Evolutionary conservation across 2,113 vertebrate species (phyloP).

Genomic region (Urocolius indicus): DNA sequence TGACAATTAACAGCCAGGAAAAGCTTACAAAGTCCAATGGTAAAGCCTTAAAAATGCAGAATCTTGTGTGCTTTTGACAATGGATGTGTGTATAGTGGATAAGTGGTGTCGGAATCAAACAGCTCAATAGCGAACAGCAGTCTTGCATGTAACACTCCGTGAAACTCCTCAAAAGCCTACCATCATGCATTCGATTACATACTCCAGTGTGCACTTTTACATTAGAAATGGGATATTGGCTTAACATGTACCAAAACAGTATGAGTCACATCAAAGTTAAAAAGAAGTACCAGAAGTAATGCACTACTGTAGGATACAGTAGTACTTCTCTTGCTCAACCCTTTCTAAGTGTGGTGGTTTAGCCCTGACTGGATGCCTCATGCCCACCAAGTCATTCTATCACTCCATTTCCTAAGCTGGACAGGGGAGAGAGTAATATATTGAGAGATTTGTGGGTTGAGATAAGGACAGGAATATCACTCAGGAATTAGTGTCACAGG

Average conservation of each 20-base stretch:
- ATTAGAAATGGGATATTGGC: not conserved
- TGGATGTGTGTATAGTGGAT: not conserved
- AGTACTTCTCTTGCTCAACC: not conserved
- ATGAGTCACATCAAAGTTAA: not conserved
- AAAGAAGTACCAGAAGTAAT: not conserved
- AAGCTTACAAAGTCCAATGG: not conserved
- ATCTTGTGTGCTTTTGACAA: not conserved
- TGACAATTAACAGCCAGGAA: not conserved
- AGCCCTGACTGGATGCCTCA: too few relatives aligned
- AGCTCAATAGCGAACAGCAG: not conserved
- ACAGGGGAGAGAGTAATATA: too few relatives aligned
- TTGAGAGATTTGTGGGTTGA: too few relatives aligned
- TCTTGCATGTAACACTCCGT: not conserved
- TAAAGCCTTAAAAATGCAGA: not conserved
- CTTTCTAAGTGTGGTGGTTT: not conserved
- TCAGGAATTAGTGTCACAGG: too few relatives aligned
- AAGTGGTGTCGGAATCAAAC: not conserved
- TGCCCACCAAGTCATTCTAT: too few relatives aligned
- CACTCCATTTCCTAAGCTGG: too few relatives aligned
- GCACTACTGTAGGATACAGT: not conserved
- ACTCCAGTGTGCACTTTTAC: not conserved
- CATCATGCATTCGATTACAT: not conserved
- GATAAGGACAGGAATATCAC: too few relatives aligned
- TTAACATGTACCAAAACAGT: not conserved
- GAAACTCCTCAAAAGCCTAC: not conserved